Evolutionary conservation across 2,888 invertebrate species (phyloP), one percentile per base, ranked within the genome.

Genomic region (Pandemis corylana): DNA sequence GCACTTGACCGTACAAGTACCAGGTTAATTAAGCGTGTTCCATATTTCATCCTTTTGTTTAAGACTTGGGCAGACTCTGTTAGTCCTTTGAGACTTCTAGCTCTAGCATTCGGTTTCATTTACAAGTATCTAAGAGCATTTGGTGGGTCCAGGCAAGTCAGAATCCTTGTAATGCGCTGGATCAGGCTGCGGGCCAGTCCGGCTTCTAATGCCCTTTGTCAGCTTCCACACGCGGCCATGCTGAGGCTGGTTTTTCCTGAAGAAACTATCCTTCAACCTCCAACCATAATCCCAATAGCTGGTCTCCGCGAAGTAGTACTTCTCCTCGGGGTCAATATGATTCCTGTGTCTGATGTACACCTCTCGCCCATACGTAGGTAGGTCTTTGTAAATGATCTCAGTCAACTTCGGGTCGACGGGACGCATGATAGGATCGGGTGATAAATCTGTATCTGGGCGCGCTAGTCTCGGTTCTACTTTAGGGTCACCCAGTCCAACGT

Each of bases 131-230:
- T 56, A 56, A 7, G 7, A 28, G 67, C 53, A 53, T 67, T 67
- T 67, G 9, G 15, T 67, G 36, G 73, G 68, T 12, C 79, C 77
- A 59, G 80, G 78, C 44, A 72, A 67, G 56, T 80, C 82, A 5
- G 84, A 76, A 15, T 73, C 76, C 56, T 76, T 80, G 73, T 88
- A 87, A 79, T 88, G 78, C 3, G 41, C 9, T 0, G 87, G 88
- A 61, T 88, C 87, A 4, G 87, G 86, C 0, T 85, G 85, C 0
- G 89, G 85, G 5, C 88, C 88, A 5, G 83, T 84, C 49, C 84
- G 84, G 53, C 86, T 83, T 62, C 62, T 78, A 15, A 79, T 71
- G 64, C 79, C 86, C 0, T 78, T 79, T 5, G 82, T 82, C 42
- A 89, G 73, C 0, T 80, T 77, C 80, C 83, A 85, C 6, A 85